Conservation (phyloP, 2,888 invertebrate genomes). For the Cheilosia urbana region DNA sequence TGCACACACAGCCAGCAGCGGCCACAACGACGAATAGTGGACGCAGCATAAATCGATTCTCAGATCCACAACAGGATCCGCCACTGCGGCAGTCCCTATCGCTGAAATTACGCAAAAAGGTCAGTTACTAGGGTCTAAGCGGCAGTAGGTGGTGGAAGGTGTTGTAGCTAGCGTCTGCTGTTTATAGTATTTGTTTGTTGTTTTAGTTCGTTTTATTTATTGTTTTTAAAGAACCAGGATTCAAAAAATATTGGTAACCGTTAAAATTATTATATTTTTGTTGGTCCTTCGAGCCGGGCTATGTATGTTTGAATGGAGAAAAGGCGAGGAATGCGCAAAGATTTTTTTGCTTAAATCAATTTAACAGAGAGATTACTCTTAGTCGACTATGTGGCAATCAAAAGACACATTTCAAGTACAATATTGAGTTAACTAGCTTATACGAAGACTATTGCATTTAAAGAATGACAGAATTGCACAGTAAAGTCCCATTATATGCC, state of each 20-base stretch:
- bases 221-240: neutral
- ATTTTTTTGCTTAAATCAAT: neutral
- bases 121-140: constrained; percentile 80
- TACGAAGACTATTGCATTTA: too few species aligned
- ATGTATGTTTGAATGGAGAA: neutral
- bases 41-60: constrained; percentile 69
- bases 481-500: too few species aligned
- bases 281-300: constrained; percentile 14
- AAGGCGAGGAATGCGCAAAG: neutral
- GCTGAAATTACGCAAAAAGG: constrained; percentile 82
- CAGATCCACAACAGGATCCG: constrained; percentile 76
- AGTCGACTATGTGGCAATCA: too few species aligned
- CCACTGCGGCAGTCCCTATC: constrained; percentile 79
- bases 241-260: constrained; percentile 6
- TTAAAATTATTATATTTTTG: neutral
- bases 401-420: too few species aligned
- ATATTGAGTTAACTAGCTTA: too few species aligned
- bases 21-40: constrained; percentile 75
- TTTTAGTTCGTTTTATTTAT: constrained; percentile 12
- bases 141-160: constrained; percentile 55
- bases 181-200: constrained; percentile 39
- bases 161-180: constrained; percentile 18
- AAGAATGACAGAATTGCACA: too few species aligned
- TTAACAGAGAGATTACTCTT: neutral
- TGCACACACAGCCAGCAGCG: constrained; percentile 67